A percentile compares a stretch with the other conserved stretches of the same genome.
Evolutionary conservation across 2,797 vertebrate genomes (phyloP).

Genomic region (Channa striata): DNA sequence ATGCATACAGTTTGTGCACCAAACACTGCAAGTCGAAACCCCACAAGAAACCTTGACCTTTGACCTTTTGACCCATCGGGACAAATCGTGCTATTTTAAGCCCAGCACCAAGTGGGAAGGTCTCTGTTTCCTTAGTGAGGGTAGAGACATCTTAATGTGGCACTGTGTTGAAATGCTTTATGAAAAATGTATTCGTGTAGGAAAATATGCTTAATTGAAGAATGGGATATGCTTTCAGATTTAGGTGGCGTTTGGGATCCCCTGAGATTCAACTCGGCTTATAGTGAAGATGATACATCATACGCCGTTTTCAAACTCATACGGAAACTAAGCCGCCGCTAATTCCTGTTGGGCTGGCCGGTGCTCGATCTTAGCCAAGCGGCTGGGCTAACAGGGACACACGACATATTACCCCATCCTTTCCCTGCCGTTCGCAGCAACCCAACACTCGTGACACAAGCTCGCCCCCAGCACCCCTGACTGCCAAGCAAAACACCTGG

Average conservation of each 20-base stretch:
- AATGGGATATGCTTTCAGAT: constrained; percentile 12
- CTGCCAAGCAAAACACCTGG: constrained; percentile 85
- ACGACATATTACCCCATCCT: constrained; percentile 56
- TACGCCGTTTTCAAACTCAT: neutral
- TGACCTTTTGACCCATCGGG: too few relatives aligned
- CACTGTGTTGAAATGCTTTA: constrained; percentile 1
- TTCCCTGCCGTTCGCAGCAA: constrained; percentile 61
- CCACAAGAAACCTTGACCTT: too few relatives aligned
- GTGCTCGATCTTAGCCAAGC: constrained; percentile 21
- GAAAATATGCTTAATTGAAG: constrained; percentile 27
- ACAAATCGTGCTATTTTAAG: too few relatives aligned
- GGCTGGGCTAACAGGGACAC: constrained; percentile 55
- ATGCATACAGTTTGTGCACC: too few relatives aligned
- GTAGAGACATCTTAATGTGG: constrained; percentile 14
- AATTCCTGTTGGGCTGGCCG: constrained; percentile 36
- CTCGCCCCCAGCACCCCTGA: constrained; percentile 44
- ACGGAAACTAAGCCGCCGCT: constrained; percentile 43
- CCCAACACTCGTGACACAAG: constrained; percentile 72
- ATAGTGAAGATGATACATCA: constrained; percentile 25
- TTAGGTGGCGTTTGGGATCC: constrained; percentile 24
- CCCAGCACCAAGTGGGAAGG: too few relatives aligned
- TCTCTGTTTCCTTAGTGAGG: neutral
- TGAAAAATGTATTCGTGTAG: neutral
- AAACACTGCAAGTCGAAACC: too few relatives aligned
- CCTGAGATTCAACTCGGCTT: constrained; percentile 6